Base-by-base conservation (phyloP, 2,888 invertebrate genomes). In the Leptopilina myrica region DNA sequence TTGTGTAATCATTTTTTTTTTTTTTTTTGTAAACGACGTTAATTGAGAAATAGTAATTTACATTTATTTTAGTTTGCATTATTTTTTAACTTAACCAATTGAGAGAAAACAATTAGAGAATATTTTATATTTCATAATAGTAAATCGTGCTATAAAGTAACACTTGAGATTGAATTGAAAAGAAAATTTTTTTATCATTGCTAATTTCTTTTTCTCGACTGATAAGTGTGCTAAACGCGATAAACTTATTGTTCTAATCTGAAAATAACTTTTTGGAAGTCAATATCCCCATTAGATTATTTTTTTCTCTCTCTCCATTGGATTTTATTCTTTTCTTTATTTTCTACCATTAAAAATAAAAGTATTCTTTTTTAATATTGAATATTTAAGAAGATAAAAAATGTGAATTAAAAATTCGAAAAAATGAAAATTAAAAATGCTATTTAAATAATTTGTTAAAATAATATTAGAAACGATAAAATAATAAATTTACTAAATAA, bases 171-270 rank as follows among this genome's bases (percentile, higher is more conserved):
- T 62, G 6, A 62, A 20, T 62, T n/a, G 4, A 62, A 20, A 62
- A 62, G 20, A 62, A 15, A 59, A 62, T 3, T 62, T 62, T 62
- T 62, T 62, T 62, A 62, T 62, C 62, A 62, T 62, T 62, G 62
- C 9, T 20, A 62, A 62, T 62, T 62, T 62, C 7, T 62, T 62
- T 15, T 62, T 62, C 15, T 62, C 20, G 20, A 20, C 62, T 15
- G 62, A 62, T 62, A 62, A 62, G 62, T 62, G 62, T 62, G 15
- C 15, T 62, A 62, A 62, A 62, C 15, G 9, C 20, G 62, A 62
- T 62, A 62, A 62, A 62, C 20, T 62, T 62, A 15, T 62, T 49
- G 49, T 49, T 62, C 62, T 62, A 62, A 62, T 62, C 62, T 62
- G 62, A 62, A 15, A 62, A 62, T 62, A 62, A 62, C 15, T 15